Evolutionary conservation across 2,797 vertebrate species (phyloP).

Genomic region (Acanthis flammea): DNA sequence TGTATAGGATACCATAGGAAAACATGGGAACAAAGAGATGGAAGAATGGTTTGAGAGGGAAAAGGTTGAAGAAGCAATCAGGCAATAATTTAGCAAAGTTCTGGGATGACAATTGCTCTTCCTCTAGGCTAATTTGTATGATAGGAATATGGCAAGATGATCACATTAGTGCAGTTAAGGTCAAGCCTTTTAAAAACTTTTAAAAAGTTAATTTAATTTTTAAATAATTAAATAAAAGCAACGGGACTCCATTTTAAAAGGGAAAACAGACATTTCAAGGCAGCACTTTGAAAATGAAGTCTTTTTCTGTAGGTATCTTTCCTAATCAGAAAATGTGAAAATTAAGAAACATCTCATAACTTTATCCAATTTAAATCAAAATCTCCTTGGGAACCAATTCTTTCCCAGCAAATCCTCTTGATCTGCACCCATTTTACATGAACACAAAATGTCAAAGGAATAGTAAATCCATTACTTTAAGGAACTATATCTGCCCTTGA

Average conservation of each 20-base stretch:
- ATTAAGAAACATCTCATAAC: background rate
- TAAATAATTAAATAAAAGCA: background rate
- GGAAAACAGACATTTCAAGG: background rate
- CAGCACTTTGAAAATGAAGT: background rate
- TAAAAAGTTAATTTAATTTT: conserved; percentile 15
- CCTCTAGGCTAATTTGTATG: conserved; percentile 30
- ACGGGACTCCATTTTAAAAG: background rate
- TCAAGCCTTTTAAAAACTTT: conserved; percentile 17
- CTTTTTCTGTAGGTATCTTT: background rate
- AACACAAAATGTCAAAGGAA: background rate
- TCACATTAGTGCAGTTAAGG: conserved; percentile 25
- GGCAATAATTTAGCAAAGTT: background rate
- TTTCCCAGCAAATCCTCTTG: background rate
- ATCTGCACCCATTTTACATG: background rate
- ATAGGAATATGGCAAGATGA: conserved; percentile 13
- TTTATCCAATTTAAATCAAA: background rate
- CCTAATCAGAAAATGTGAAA: background rate
- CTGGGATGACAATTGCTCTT: conserved; percentile 9
- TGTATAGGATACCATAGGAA: background rate
- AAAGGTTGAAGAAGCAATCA: conserved; percentile 32
- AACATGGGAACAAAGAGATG: background rate
- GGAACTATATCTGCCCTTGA: background rate
- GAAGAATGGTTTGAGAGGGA: background rate
- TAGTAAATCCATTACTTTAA: background rate
- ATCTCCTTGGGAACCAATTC: background rate